These are phyloP conservation scores for Stichodactyla mertensii DNA, from an alignment of 64 coral and sea anemone genomes.

Conservation along the genomic window DNA sequence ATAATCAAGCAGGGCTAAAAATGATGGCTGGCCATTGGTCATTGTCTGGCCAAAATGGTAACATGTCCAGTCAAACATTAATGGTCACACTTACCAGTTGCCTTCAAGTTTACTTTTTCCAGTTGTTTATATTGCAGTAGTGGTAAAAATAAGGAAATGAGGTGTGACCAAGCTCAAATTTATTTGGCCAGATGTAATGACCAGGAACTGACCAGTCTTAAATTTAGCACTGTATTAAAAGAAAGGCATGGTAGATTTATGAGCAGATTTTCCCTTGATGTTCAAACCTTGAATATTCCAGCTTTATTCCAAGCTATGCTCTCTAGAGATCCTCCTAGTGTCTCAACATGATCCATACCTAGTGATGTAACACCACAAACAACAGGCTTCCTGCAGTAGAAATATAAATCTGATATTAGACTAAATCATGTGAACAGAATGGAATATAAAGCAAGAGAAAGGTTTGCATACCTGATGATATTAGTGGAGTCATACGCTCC, in stretches of 20 bases:
- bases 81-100: too few species aligned
- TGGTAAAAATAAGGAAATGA: too few species aligned
- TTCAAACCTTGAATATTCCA: slow-evolving; percentile 93
- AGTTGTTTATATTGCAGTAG: too few species aligned
- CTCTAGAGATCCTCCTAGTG: slow-evolving; percentile 71
- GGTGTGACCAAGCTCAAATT: too few species aligned
- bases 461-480: slow-evolving; percentile 66
- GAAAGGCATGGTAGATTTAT: background rate
- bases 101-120: too few species aligned
- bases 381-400: slow-evolving; percentile 55
- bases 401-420: background rate
- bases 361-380: slow-evolving; percentile 93
- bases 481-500: slow-evolving; percentile 97
- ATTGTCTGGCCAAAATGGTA: too few species aligned
- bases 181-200: too few species aligned
- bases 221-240: too few species aligned
- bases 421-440: background rate
- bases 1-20: background rate
- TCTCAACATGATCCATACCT: slow-evolving; percentile 83
- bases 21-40: background rate
- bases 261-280: background rate
- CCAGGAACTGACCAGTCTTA: too few species aligned
- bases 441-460: background rate
- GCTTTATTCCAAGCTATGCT: slow-evolving; percentile 98
- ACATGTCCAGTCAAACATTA: too few species aligned